A percentile compares a stretch with the other conserved stretches of the same genome.
These are phyloP conservation scores for Drosophila kanapiae DNA, from an alignment of 1,140 invertebrate genomes.

Conservation along the genomic window DNA sequence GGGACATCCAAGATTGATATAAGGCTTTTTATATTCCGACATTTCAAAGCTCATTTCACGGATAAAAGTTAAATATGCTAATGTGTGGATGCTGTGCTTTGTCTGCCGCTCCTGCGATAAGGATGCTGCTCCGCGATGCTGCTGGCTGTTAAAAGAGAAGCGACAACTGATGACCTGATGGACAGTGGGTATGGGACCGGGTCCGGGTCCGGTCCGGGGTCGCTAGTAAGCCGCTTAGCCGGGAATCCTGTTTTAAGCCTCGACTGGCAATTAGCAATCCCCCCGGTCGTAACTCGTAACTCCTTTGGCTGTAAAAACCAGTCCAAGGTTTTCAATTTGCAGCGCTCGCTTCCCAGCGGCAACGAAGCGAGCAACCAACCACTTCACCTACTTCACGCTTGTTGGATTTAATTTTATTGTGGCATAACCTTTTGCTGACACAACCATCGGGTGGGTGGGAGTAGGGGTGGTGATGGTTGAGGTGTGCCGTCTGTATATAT, in stretches of 20 bases:
- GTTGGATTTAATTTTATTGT: slow-evolving; percentile 84
- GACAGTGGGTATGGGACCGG: slow-evolving; percentile 31
- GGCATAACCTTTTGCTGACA: slow-evolving; percentile 77
- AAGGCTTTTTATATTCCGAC: slow-evolving; percentile 81
- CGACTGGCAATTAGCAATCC: slow-evolving; percentile 63
- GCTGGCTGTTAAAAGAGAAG: slow-evolving; percentile 9
- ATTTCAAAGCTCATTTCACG: slow-evolving; percentile 73
- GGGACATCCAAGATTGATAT: slow-evolving; percentile 78
- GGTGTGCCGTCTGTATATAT: slow-evolving; percentile 17
- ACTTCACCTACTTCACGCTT: slow-evolving; percentile 79
- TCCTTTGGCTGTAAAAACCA: slow-evolving; percentile 64
- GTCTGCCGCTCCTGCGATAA: slow-evolving; percentile 37
- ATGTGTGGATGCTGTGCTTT: slow-evolving; percentile 57
- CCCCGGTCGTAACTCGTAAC: slow-evolving; percentile 47
- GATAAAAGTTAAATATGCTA: slow-evolving; percentile 80
- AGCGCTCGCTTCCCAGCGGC: slow-evolving; percentile 20
- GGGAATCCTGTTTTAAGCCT: slow-evolving; percentile 44
- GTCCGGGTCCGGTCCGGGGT: neutral
- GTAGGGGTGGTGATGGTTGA: slow-evolving; percentile 1
- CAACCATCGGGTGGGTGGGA: slow-evolving; percentile 27
- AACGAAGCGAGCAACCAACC: slow-evolving; percentile 47
- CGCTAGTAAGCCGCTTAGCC: slow-evolving; percentile 47
- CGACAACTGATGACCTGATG: slow-evolving; percentile 31
- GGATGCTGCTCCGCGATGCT: neutral
- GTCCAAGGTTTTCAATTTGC: slow-evolving; percentile 79